A percentile compares a stretch with the other conserved stretches of the same genome.
phyloP scores from a whole-genome alignment of 2,797 vertebrate genomes.

The Pelochelys cantorii region DNA sequence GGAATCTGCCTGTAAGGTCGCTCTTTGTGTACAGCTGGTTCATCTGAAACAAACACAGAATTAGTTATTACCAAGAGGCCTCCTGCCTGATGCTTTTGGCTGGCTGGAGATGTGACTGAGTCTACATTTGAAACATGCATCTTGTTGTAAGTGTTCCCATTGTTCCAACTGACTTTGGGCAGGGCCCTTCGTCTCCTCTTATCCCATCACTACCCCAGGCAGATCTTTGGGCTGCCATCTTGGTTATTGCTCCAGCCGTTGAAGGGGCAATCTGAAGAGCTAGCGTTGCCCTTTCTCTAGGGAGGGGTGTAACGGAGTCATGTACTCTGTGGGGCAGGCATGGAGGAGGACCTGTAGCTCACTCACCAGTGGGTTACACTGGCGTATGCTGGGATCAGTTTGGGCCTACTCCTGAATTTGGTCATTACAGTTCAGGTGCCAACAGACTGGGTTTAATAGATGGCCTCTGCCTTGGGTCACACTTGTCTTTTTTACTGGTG shows the following conservation, averaged over 20 bases:
- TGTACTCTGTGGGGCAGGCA: not conserved
- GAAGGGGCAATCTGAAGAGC: not conserved
- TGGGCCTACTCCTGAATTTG: not conserved
- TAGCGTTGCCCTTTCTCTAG: not conserved
- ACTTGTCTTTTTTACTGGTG: not conserved
- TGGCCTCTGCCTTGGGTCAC: not conserved
- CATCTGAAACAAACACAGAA: slow-evolving; percentile 48
- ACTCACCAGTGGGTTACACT: not conserved
- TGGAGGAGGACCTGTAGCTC: not conserved
- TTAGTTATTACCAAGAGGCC: not conserved
- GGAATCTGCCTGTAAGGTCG: slow-evolving; percentile 57
- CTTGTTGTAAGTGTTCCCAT: not conserved
- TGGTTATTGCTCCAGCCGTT: not conserved
- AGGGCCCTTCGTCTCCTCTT: not conserved
- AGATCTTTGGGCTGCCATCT: not conserved
- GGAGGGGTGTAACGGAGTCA: not conserved
- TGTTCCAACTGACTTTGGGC: not conserved
- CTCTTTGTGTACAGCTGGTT: slow-evolving; percentile 59
- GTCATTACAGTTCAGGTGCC: not conserved
- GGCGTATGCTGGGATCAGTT: not conserved
- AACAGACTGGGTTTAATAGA: not conserved
- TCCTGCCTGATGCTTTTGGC: not conserved
- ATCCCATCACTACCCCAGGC: not conserved
- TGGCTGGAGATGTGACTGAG: not conserved
- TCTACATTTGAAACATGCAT: not conserved